Conservation (phyloP, 2,888 invertebrate genomes). For the Agrotis ipsilon region DNA sequence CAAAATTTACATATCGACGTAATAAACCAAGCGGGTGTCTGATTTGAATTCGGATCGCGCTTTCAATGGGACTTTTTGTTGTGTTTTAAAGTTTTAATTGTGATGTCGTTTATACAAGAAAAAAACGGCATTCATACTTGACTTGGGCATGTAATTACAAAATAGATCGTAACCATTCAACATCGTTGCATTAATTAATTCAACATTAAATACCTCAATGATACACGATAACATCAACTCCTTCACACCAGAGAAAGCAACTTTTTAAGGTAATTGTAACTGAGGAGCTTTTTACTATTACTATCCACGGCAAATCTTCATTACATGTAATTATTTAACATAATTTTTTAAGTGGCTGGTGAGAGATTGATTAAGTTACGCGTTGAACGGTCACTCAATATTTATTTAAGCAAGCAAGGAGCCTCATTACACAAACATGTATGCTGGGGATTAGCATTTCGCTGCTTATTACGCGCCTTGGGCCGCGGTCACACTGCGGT, state of each 20-base stretch:
- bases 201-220: conserved; percentile 13
- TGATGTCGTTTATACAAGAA: conserved; percentile 42
- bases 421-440: conserved; percentile 69
- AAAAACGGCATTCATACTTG: conserved; percentile 1
- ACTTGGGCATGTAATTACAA: neutral
- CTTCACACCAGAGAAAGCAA: conserved; percentile 40
- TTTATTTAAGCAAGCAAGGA: conserved; percentile 65
- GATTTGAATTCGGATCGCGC: conserved; percentile 86
- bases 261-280: conserved; percentile 43
- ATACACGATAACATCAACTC: conserved; percentile 33
- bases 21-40: conserved; percentile 88
- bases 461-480: conserved; percentile 65
- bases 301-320: conserved; percentile 29
- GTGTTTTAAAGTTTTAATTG: conserved; percentile 60
- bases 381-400: conserved; percentile 67
- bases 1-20: conserved; percentile 91
- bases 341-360: conserved; percentile 50
- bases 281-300: conserved; percentile 36
- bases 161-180: neutral
- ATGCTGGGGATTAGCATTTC: conserved; percentile 68
- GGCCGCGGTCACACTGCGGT: conserved; percentile 26
- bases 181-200: conserved; percentile 2
- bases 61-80: conserved; percentile 76
- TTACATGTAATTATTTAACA: conserved; percentile 53
- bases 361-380: conserved; percentile 61